phyloP scores from a whole-genome alignment of 1,140 invertebrate genomes.

The Drosophila kepulauana region DNA sequence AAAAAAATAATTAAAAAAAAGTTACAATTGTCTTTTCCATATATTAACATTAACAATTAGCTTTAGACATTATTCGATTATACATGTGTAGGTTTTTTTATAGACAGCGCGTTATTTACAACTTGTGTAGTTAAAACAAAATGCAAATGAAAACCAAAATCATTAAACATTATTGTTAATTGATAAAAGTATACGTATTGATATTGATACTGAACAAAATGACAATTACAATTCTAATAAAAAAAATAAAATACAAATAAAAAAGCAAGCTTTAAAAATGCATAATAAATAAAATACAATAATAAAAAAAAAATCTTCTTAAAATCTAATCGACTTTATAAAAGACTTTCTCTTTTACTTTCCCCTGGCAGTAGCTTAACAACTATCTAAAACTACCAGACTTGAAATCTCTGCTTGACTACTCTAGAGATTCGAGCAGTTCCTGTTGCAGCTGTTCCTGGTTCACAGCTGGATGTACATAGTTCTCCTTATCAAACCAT shows the following conservation, averaged over 20 bases:
- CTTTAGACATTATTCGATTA: conserved; percentile 77
- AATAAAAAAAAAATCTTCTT: conserved; percentile 34
- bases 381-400: conserved; percentile 2
- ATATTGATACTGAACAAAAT: conserved; percentile 46
- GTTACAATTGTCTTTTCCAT: conserved; percentile 71
- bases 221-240: conserved; percentile 65
- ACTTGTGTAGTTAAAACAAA: conserved; percentile 53
- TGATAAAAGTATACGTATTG: conserved; percentile 20
- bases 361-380: conserved; percentile 2
- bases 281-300: conserved; percentile 74
- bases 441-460: conserved; percentile 44
- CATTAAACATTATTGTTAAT: conserved; percentile 25
- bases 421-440: conserved; percentile 36
- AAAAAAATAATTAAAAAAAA: conserved; percentile 33
- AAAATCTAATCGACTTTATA: not conserved
- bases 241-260: conserved; percentile 53
- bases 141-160: conserved; percentile 54
- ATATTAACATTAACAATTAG: conserved; percentile 75
- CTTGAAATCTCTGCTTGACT: conserved; percentile 11
- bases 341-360: not conserved
- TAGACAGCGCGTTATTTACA: conserved; percentile 73
- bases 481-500: conserved; percentile 89
- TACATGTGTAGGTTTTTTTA: conserved; percentile 73
- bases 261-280: conserved; percentile 72
- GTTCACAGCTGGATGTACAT: conserved; percentile 34